Conservation (phyloP, 2,888 invertebrate species). For the Leucophenga montana region DNA sequence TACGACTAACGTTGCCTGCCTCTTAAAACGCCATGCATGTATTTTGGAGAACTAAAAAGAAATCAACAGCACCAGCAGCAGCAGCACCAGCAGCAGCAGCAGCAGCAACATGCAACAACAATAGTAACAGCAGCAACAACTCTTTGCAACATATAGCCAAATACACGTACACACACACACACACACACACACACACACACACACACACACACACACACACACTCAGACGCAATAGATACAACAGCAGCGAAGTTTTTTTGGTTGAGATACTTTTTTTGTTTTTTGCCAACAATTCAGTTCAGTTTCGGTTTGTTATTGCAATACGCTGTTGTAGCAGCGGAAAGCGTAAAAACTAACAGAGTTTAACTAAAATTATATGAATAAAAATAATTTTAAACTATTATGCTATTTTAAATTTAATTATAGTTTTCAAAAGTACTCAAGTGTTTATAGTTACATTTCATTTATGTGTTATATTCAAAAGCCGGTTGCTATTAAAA, state of each 20-base stretch:
- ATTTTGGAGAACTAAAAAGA: neutral
- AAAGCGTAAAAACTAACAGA: neutral
- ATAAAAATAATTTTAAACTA: no score
- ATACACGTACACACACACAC: conserved; percentile 40
- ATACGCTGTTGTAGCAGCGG: conserved; percentile 42
- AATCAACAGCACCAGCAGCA: conserved; percentile 2
- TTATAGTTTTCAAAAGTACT: no score
- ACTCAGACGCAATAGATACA: conserved; percentile 24
- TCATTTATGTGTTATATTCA: conserved; percentile 56
- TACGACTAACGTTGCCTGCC: no score
- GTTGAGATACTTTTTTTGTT: conserved; percentile 6
- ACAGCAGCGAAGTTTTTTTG: neutral
- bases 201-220: conserved; percentile 42
- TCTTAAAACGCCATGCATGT: no score
- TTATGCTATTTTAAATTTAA: no score
- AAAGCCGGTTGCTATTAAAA: no score
- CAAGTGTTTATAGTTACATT: neutral
- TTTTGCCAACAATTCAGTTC: conserved; percentile 14
- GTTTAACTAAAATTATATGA: neutral
- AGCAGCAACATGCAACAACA: conserved; percentile 33
- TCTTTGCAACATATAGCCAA: conserved; percentile 32
- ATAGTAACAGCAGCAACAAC: conserved; percentile 42
- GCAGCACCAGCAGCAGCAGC: neutral
- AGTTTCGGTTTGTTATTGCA: conserved; percentile 38
- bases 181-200: conserved; percentile 36